Percentiles rank a stretch among this genome's conserved stretches.
Evolutionary conservation across 2,797 vertebrate species (phyloP).

Genomic region (Stomatorhinus walkeri): DNA sequence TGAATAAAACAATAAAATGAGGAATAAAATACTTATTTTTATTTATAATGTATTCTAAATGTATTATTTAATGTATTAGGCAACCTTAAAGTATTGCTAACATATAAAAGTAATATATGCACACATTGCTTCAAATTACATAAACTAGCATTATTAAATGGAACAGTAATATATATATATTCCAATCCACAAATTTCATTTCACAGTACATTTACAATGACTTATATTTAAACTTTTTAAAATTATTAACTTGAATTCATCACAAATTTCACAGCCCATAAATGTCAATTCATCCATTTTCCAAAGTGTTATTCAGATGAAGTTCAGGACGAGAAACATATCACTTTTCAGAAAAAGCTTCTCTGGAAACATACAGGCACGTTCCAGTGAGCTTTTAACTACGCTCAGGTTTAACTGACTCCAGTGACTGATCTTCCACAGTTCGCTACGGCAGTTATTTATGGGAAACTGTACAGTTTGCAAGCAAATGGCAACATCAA

Average conservation of each 20-base stretch:
- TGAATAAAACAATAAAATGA: background rate
- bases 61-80: background rate
- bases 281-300: background rate
- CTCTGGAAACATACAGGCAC: background rate
- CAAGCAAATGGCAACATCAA: background rate
- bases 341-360: background rate
- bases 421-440: background rate
- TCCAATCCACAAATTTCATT: background rate
- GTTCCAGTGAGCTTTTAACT: background rate
- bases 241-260: background rate
- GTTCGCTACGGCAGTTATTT: background rate
- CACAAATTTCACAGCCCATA: background rate
- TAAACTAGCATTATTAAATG: background rate
- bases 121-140: background rate
- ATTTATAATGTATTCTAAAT: background rate
- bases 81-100: background rate
- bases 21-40: background rate
- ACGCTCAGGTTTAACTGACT: background rate
- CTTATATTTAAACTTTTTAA: background rate
- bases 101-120: background rate
- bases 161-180: background rate
- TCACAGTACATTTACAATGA: background rate
- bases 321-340: background rate
- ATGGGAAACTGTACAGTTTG: background rate
- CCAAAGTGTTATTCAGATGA: background rate